A percentile compares a stretch with the other conserved stretches of the same genome.
phyloP scores from a whole-genome alignment of 2,113 vertebrate genomes.

The Pipra filicauda region DNA sequence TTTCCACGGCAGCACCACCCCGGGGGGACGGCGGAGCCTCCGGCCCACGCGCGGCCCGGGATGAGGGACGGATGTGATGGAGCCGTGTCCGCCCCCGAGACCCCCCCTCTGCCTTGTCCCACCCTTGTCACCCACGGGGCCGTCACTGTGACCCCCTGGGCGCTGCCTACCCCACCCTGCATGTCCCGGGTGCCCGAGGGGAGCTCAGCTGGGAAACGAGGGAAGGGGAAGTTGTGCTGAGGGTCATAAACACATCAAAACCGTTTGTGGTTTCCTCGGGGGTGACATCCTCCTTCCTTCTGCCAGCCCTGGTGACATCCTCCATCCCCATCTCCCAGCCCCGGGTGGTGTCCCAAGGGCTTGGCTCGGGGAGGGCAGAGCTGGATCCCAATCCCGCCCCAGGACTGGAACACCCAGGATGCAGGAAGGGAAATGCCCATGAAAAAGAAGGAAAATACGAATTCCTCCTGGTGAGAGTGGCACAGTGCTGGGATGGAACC shows the following conservation, averaged over 20 bases:
- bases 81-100: background rate
- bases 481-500: background rate
- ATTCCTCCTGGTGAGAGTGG: background rate
- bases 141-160: background rate
- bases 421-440: background rate
- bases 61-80: accelerated
- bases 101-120: background rate
- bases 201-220: accelerated
- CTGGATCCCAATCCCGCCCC: background rate
- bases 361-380: background rate
- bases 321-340: too few relatives aligned
- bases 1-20: background rate
- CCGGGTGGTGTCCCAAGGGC: accelerated
- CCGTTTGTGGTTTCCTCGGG: conserved; percentile 4
- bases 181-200: accelerated
- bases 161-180: background rate
- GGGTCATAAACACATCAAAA: conserved; percentile 23
- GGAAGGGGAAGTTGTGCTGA: background rate
- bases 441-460: background rate
- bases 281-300: background rate
- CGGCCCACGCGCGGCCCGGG: background rate
- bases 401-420: background rate
- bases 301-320: background rate
- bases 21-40: accelerated
- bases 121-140: background rate